Evolutionary conservation across 2,888 invertebrate species (phyloP).

Genomic region (Holacanthella duospinosa): DNA sequence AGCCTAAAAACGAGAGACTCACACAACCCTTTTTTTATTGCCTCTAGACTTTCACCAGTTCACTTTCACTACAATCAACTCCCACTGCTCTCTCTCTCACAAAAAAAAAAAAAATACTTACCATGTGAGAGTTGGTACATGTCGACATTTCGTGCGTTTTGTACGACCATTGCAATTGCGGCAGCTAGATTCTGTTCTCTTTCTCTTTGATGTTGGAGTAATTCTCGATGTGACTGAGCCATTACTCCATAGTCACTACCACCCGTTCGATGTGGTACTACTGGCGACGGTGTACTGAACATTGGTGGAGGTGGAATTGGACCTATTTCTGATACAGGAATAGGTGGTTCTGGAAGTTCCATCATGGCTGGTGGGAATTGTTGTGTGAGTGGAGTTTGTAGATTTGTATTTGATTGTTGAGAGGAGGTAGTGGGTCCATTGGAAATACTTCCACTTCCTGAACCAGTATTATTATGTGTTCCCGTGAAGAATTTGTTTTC

Average conservation of each 20-base stretch:
- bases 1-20: too few species aligned
- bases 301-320: constrained; percentile 89
- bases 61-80: too few species aligned
- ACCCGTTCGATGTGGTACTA: constrained; percentile 39
- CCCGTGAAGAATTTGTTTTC: background rate
- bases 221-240: constrained; percentile 36
- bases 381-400: background rate
- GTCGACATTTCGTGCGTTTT: constrained; percentile 35
- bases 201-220: constrained; percentile 30
- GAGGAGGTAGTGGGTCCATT: background rate
- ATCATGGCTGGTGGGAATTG: constrained; percentile 39
- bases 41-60: too few species aligned
- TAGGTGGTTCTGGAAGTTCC: constrained; percentile 82
- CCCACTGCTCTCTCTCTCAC: too few species aligned
- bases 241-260: constrained; percentile 38
- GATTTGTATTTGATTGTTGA: background rate
- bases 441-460: too few species aligned
- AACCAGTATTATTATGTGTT: background rate
- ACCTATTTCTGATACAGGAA: constrained; percentile 82
- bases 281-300: constrained; percentile 61
- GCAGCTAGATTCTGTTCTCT: constrained; percentile 37
- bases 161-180: constrained; percentile 37
- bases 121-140: constrained; percentile 24
- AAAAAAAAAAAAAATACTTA: too few species aligned
- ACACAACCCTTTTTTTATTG: too few species aligned